Percentiles rank a stretch among this genome's conserved stretches.
These are phyloP conservation scores for Gnatocerus cornutus DNA, from an alignment of 2,888 invertebrate genomes.

Conservation along the genomic window DNA sequence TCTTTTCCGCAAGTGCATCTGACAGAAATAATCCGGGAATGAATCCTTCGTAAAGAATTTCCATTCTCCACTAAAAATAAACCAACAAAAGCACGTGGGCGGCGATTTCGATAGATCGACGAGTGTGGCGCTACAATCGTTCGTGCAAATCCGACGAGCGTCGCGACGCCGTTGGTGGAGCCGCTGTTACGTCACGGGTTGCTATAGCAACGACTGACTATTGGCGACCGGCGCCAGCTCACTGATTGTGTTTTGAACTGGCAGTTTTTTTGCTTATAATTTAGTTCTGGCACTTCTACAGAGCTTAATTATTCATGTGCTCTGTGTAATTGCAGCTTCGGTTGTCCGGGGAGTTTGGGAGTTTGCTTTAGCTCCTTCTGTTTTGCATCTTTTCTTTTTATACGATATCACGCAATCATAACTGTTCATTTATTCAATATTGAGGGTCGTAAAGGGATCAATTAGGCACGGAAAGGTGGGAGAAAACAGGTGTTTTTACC, in stretches of 20 bases:
- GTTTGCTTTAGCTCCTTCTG: constrained; percentile 13
- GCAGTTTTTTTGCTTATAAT: constrained; percentile 54
- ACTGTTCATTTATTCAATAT: constrained; percentile 26
- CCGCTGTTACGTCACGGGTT: constrained; percentile 53
- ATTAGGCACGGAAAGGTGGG: constrained; percentile 28
- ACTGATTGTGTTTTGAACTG: constrained; percentile 55
- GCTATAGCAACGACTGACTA: constrained; percentile 51
- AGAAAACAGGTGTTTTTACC: constrained; percentile 34
- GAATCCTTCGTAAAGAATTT: constrained; percentile 28
- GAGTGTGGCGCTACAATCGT: constrained; percentile 18
- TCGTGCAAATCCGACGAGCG: constrained; percentile 27
- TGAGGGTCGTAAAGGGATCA: constrained; percentile 11
- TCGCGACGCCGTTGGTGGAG: constrained; percentile 52
- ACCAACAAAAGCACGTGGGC: constrained; percentile 44
- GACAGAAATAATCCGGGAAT: constrained; percentile 37
- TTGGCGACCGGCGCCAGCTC: constrained; percentile 53
- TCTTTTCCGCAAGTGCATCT: constrained; percentile 14
- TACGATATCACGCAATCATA: constrained; percentile 28
- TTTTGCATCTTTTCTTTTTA: constrained; percentile 5
- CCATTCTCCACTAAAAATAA: constrained; percentile 37
- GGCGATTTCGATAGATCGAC: constrained; percentile 9
- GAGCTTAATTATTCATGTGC: constrained; percentile 58
- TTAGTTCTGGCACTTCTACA: constrained; percentile 57
- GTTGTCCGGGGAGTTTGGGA: constrained; percentile 26
- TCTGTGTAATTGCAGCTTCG: constrained; percentile 46